A percentile compares a stretch with the other conserved stretches of the same genome.
Evolutionary conservation across 2,888 invertebrate genomes (phyloP).

Genomic region (Globia sparganii): DNA sequence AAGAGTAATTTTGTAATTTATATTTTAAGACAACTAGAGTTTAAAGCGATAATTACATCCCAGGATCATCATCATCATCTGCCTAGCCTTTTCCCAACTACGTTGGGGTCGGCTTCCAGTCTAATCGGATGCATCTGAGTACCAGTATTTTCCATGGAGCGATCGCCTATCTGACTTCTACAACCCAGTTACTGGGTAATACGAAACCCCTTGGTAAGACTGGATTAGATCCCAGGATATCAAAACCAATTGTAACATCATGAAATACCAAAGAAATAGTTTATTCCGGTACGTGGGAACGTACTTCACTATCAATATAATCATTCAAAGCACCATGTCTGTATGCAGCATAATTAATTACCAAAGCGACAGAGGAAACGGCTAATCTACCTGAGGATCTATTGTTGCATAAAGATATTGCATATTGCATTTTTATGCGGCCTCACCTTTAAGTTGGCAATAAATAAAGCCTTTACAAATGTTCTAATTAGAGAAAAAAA

Average conservation of each 20-base stretch:
- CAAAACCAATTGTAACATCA: neutral
- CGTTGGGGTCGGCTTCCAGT: neutral
- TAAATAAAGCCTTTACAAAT: slow-evolving; percentile 17
- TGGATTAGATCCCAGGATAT: neutral
- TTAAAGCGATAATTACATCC: neutral
- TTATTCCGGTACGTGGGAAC: slow-evolving; percentile 42
- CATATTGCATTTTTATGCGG: slow-evolving; percentile 11
- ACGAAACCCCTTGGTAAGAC: neutral
- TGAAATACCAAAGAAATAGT: slow-evolving; percentile 1
- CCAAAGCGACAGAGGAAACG: slow-evolving; percentile 26
- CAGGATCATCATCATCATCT: neutral
- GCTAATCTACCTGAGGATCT: slow-evolving; percentile 41
- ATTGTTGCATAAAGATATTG: slow-evolving; percentile 34
- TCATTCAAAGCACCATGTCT: slow-evolving; percentile 1
- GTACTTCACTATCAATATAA: slow-evolving; percentile 30
- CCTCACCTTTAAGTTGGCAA: slow-evolving; percentile 7
- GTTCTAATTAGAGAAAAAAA: slow-evolving; percentile 15
- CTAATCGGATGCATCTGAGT: neutral
- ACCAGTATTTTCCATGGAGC: neutral
- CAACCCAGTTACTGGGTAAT: neutral
- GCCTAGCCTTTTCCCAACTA: too few species aligned
- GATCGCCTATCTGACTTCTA: neutral
- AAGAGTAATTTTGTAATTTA: too few species aligned
- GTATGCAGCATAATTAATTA: slow-evolving; percentile 47
- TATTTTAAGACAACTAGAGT: neutral